Evolutionary conservation across 2,113 vertebrate genomes (phyloP), one percentile per base, ranked within the genome.

Genomic region (Tyto alba): DNA sequence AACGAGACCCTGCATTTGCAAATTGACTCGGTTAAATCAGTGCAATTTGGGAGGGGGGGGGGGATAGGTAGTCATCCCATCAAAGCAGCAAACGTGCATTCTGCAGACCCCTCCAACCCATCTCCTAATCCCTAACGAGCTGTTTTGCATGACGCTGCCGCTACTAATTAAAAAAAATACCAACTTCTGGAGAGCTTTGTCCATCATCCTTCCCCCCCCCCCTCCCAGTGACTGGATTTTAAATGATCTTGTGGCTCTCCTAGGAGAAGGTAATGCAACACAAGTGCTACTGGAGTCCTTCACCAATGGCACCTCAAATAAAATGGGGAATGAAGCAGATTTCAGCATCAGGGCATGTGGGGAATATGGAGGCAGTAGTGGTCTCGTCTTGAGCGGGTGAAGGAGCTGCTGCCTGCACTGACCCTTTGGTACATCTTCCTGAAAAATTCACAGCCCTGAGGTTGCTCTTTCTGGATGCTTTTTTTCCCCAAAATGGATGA

Each of bases 311-410:
- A 62, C 26, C 59, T 25, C 32, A 27, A n/a, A 59, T 38, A 3
- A 73, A 94, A 73, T 0, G 17, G 29, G 75, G 9, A 9, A 34
- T 27, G 68, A 77, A 69, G 38, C 13, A 20, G 16, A 79, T 75
- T 30, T 69, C 5, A 3, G 57, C 0, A 1, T 14, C n/a, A 14
- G 4, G 53, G 34, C 0, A 1, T 19, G 13, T 4, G 9, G 56
- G 29, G 57, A 85, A 34, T 41, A 40, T 0, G 0, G 55, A 66
- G 38, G 15, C n/a, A 56, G 40, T n/a, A 76, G 9, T 0, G 1
- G 17, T 48, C 52, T 84, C 1, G 7, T 20, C 40, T 85, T 2
- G 1, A 29, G 68, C 0, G 1, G 52, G 6, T 48, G 53, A 40
- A 84, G 57, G 48, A 67, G 38, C 22, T 2, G 3, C 57, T 77